Evolutionary conservation across 2,113 vertebrate species (phyloP), one percentile per base, ranked within the genome.

Genomic region (Pholis gunnellus): DNA sequence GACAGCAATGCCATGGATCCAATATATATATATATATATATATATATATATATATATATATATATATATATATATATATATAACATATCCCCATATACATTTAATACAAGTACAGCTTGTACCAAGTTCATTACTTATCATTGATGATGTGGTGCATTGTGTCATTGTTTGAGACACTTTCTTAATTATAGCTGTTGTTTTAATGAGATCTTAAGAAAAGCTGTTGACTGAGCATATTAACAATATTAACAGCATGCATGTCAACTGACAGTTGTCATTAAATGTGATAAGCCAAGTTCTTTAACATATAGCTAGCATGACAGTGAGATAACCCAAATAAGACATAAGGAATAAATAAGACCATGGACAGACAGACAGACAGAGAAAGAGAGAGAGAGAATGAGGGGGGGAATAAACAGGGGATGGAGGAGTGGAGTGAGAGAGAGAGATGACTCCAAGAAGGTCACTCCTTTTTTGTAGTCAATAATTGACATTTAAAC

Each of bases 401-500:
- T 9, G 15, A 59, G 84, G 72, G 40, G 27, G 17, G 25, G 0
- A 69, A 63, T 52, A 69, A 83, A 67, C 70, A 61, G 70, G 29
- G 67, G 79, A 83, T 69, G 69, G 84, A 71, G 81, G 84, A 76
- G 81, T 78, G 81, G 84, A 74, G 81, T 78, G 84, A 72, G 38
- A 66, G 8, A 61, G 82, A 81, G 87, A 83, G 87, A 94, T 94
- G 95, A 95, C 94, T 93, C 94, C 95, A 94, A 95, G 97, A 98
- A 98, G 97, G 97, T 97, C 97, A 96, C 90, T 94, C 94, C 95
- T 95, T 96, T 96, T 96, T 95, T 96, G 95, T 97, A 93, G 92
- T 98, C 97, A 97, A 95, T 96, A 95, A 96, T 96, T 99, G 97
- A 97, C 97, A 98, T 98, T 99, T 98, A 97, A 97, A 96, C 96